Evolutionary conservation across 2,797 vertebrate species (phyloP).

Genomic region (Simalia tracyae): DNA sequence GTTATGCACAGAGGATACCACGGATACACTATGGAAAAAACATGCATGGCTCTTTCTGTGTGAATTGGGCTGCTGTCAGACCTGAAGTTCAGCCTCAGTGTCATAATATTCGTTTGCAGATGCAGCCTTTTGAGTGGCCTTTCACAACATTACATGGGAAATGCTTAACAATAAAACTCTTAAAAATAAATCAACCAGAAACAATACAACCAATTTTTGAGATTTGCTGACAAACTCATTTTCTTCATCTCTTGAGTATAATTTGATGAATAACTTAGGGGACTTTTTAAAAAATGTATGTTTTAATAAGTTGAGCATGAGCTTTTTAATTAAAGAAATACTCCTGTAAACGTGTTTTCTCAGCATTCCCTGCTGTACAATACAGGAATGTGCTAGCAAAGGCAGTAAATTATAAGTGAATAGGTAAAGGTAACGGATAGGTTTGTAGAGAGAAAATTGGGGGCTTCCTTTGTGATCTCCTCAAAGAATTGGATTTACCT

Average conservation of each 20-base stretch:
- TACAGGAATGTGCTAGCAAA: slow-evolving; percentile 17
- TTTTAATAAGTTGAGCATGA: slow-evolving; percentile 31
- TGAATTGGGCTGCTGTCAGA: neutral
- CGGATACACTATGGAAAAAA: neutral
- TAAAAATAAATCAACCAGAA: neutral
- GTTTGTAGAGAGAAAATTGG: slow-evolving; percentile 3
- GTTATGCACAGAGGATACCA: neutral
- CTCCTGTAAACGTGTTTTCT: slow-evolving; percentile 2
- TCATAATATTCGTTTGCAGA: neutral
- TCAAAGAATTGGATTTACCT: slow-evolving; percentile 1
- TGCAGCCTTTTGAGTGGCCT: neutral
- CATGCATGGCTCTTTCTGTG: neutral
- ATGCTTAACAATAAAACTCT: neutral
- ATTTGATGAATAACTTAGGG: slow-evolving; percentile 40
- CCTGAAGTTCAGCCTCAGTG: neutral
- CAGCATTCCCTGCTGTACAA: neutral
- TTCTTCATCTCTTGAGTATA: neutral
- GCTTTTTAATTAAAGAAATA: slow-evolving; percentile 2
- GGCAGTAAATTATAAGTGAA: neutral
- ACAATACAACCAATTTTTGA: neutral
- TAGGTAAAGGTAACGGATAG: neutral
- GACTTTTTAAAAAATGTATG: slow-evolving; percentile 33
- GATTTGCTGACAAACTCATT: neutral
- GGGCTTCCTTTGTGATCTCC: neutral
- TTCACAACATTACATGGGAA: neutral